Base-by-base conservation (phyloP, 2,797 vertebrate genomes). In the Cichlasoma orientale region DNA sequence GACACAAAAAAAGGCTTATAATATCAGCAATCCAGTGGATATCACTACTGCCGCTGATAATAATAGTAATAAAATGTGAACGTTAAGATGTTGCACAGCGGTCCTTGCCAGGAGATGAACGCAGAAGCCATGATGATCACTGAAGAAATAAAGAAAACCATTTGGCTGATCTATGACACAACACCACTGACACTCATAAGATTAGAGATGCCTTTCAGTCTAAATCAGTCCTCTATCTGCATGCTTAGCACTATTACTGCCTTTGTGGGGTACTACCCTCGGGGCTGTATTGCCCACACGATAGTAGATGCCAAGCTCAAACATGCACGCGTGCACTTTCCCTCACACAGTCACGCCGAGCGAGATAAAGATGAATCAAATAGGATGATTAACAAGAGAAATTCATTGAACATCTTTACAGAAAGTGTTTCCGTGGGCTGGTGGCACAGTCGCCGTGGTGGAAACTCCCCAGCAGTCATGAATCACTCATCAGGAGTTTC, bases 201-300 rank as follows among this genome's bases (percentile, higher is more conserved):
- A 93, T 92, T 91, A 92, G 87, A 84, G 83, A 83, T 73, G 88
- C 83, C 72, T 89, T 87, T 91, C 88, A 80, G 79, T 87, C 89
- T 88, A 88, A 93, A 91, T 87, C 87, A 88, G 87, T 63, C 84
- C 81, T 90, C 83, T 92, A 89, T 92, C 91, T 93, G 91, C 88
- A 92, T 90, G 88, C 89, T 86, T 85, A 89, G 85, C 57, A 85
- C 89, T 93, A 94, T 95, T 94, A 94, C 91, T 83, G 84, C 92
- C 92, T 90, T 92, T 90, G 91, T 86, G 86, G 93, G 93, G 88
- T 90, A 75, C 89, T 84, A 63, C 84, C 90, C 93, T 89, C 82
- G 74, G 87, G 89, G 89, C 73, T 80, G 79, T 66, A 55, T 80
- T 87, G 89, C 89, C 91, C 90, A 93, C 89, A 92, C 84, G 82